Conservation (phyloP, 2,888 invertebrate genomes). For the Drosophila paracracens region DNA sequence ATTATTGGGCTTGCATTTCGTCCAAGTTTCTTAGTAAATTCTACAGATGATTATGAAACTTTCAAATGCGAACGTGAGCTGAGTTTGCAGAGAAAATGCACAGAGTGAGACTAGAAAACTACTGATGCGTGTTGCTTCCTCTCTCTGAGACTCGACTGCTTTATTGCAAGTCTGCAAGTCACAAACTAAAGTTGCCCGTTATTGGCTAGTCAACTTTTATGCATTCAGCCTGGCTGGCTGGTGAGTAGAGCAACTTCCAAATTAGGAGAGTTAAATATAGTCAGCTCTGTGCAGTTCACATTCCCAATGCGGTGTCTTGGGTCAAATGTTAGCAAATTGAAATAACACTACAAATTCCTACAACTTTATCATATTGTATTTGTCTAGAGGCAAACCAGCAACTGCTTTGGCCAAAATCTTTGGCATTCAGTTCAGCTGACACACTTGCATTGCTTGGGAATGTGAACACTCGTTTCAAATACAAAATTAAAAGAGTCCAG, state of each 20-base stretch:
- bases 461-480: constrained; percentile 5
- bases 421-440: constrained; percentile 17
- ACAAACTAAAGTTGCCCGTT: constrained; percentile 13
- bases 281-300: constrained; percentile 10
- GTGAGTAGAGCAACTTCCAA: constrained; percentile 33
- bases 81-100: constrained; percentile 7
- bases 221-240: constrained; percentile 12
- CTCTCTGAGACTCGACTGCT: constrained; percentile 17
- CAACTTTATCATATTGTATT: constrained; percentile 42
- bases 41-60: constrained; percentile 68
- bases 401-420: constrained; percentile 19
- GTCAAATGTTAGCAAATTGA: constrained; percentile 25
- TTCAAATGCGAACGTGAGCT: constrained; percentile 58
- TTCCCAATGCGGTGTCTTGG: constrained; percentile 32
- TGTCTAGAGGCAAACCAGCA: constrained; percentile 13
- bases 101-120: constrained; percentile 1
- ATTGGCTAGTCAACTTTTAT: constrained; percentile 36
- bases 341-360: neutral
- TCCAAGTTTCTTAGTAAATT: constrained; percentile 49
- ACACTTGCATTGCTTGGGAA: constrained; percentile 8
- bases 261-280: constrained; percentile 40
- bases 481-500: constrained; percentile 15
- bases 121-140: constrained; percentile 16
- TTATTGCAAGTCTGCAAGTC: constrained; percentile 35
- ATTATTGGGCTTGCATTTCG: constrained; percentile 34